Conservation (phyloP, 2,888 invertebrate species). For the Pterobdella sp. region DNA sequence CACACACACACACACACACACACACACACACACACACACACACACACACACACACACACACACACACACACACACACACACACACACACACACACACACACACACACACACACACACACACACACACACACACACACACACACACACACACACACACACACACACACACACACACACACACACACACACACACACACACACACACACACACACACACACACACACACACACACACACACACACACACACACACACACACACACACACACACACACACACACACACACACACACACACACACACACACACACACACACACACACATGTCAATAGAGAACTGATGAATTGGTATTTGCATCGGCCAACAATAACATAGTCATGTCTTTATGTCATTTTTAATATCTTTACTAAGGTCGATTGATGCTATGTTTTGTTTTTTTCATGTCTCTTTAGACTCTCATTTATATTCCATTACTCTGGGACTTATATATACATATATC, state of each 20-base stretch:
- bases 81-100: constrained; percentile 41
- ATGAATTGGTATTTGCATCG: too few species aligned
- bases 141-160: constrained; percentile 12
- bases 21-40: constrained; percentile 28
- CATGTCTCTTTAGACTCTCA: too few species aligned
- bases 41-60: constrained; percentile 31
- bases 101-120: constrained; percentile 52
- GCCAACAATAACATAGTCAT: too few species aligned
- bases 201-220: constrained; percentile 14
- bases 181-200: constrained; percentile 16
- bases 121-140: constrained; percentile 13
- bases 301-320: constrained; percentile 24
- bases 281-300: constrained; percentile 32
- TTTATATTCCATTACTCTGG: too few species aligned
- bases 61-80: constrained; percentile 28
- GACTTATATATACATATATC: too few species aligned
- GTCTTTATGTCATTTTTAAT: too few species aligned
- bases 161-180: constrained; percentile 12
- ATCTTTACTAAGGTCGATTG: too few species aligned
- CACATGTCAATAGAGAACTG: constrained; percentile 54
- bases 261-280: constrained; percentile 30
- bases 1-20: constrained; percentile 25
- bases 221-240: constrained; percentile 22
- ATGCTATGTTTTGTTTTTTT: too few species aligned
- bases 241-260: constrained; percentile 28